Evolutionary conservation across 2,888 invertebrate species (phyloP).

Genomic region (Seladonia tumulorum): DNA sequence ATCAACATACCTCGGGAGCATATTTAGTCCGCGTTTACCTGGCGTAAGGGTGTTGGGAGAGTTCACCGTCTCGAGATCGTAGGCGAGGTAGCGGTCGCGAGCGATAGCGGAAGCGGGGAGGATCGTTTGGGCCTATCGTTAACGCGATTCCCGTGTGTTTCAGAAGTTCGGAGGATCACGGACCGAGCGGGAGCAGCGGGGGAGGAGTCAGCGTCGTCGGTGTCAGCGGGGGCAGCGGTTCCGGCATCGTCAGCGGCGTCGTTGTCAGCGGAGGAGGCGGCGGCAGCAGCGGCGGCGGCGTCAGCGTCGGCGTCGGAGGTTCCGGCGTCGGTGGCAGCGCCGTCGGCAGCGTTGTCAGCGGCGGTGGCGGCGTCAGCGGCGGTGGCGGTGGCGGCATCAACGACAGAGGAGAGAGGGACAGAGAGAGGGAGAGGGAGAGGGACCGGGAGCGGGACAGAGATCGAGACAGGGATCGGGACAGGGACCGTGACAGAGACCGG

Average conservation of each 20-base stretch:
- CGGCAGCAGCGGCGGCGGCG: conserved; percentile 23
- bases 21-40: too few relatives aligned
- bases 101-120: not conserved
- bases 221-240: conserved; percentile 38
- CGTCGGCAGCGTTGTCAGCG: conserved; percentile 22
- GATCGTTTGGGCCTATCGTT: not conserved
- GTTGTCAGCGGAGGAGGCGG: conserved; percentile 54
- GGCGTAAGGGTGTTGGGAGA: not conserved
- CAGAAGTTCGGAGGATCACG: conserved; percentile 83
- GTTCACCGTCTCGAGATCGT: too few relatives aligned
- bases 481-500: conserved; percentile 51
- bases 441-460: conserved; percentile 44
- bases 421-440: conserved; percentile 35
- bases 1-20: too few relatives aligned
- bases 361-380: conserved; percentile 28
- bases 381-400: conserved; percentile 26
- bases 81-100: too few relatives aligned
- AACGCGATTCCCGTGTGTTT: conserved; percentile 58
- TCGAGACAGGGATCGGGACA: conserved; percentile 49
- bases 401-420: conserved; percentile 24
- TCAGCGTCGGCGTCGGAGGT: conserved; percentile 24
- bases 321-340: conserved; percentile 10
- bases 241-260: conserved; percentile 50
- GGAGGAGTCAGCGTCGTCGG: conserved; percentile 64
- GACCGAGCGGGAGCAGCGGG: conserved; percentile 63